A percentile compares a stretch with the other conserved stretches of the same genome.
These are phyloP conservation scores for Speoplatyrhinus poulsoni DNA, from an alignment of 2,113 vertebrate species.

Conservation along the genomic window DNA sequence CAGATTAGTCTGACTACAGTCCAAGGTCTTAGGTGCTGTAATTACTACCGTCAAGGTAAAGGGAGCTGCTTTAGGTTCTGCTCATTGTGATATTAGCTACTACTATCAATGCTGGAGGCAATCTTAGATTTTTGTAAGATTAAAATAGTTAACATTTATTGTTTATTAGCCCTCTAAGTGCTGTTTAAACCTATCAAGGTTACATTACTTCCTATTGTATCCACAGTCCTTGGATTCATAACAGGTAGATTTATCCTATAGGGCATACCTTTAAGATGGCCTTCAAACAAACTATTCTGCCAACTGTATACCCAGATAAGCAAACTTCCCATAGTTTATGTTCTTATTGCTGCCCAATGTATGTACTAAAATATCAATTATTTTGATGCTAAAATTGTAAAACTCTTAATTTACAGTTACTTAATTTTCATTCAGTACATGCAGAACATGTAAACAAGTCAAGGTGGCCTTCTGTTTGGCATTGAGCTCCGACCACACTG, in stretches of 20 bases:
- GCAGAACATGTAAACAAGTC: too few species aligned
- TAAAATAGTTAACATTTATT: background rate
- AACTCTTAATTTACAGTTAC: background rate
- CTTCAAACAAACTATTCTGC: constrained; percentile 22
- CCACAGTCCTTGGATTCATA: background rate
- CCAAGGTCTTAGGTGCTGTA: constrained; percentile 47
- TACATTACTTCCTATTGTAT: background rate
- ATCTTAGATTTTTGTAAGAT: background rate
- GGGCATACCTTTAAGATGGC: constrained; percentile 23
- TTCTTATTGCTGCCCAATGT: too few species aligned
- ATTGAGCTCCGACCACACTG: background rate
- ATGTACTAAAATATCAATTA: background rate
- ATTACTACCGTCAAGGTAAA: constrained; percentile 30
- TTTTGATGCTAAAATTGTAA: background rate
- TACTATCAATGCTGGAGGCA: background rate
- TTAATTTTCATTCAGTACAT: too few species aligned
- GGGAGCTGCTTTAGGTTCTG: constrained; percentile 1
- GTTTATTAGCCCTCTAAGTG: background rate
- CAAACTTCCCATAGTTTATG: too few species aligned
- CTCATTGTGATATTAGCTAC: background rate
- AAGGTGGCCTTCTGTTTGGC: background rate
- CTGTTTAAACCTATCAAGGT: constrained; percentile 14
- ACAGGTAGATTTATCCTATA: background rate
- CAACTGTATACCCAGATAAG: too few species aligned
- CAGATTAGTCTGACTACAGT: constrained; percentile 21